Percentiles rank a stretch among this genome's conserved stretches.
Evolutionary conservation across 1,140 invertebrate genomes (phyloP).

Genomic region (Drosophila erecta): DNA sequence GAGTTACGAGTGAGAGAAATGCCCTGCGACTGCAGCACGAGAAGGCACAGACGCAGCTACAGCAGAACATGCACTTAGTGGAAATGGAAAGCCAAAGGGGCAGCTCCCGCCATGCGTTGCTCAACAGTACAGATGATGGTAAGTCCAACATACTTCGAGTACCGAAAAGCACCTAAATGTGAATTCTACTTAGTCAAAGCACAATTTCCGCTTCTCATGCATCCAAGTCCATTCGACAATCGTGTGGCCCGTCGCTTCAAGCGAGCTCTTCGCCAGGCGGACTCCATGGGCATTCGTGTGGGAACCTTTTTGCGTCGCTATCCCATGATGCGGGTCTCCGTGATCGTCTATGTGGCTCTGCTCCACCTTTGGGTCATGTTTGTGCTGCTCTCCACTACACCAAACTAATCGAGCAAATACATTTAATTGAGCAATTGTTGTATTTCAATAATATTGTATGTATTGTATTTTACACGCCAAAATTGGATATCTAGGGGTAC

Average conservation of each 20-base stretch:
- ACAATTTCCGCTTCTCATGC: constrained; percentile 89
- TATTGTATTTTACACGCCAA: constrained; percentile 60
- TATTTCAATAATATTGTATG: constrained; percentile 52
- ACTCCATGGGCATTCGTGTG: constrained; percentile 90
- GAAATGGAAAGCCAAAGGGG: constrained; percentile 57
- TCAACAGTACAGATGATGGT: constrained; percentile 89
- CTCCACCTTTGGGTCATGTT: constrained; percentile 83
- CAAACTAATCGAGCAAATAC: constrained; percentile 55
- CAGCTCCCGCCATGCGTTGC: constrained; percentile 76
- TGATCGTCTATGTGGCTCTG: constrained; percentile 88
- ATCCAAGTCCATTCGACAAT: constrained; percentile 92
- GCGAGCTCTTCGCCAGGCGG: constrained; percentile 91
- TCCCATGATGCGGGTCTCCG: constrained; percentile 91
- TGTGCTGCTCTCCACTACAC: constrained; percentile 78
- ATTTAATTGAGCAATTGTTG: constrained; percentile 59
- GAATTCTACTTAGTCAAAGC: constrained; percentile 85
- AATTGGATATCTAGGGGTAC: constrained; percentile 49
- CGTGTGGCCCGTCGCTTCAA: constrained; percentile 91
- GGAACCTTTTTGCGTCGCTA: constrained; percentile 92
- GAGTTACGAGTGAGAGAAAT: constrained; percentile 91
- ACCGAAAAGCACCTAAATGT: neutral
- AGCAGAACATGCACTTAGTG: constrained; percentile 51
- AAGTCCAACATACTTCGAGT: neutral
- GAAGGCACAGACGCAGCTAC: constrained; percentile 88
- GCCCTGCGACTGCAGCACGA: constrained; percentile 91